phyloP scores from a whole-genome alignment of 2,113 vertebrate genomes.

The Pristiophorus japonicus region DNA sequence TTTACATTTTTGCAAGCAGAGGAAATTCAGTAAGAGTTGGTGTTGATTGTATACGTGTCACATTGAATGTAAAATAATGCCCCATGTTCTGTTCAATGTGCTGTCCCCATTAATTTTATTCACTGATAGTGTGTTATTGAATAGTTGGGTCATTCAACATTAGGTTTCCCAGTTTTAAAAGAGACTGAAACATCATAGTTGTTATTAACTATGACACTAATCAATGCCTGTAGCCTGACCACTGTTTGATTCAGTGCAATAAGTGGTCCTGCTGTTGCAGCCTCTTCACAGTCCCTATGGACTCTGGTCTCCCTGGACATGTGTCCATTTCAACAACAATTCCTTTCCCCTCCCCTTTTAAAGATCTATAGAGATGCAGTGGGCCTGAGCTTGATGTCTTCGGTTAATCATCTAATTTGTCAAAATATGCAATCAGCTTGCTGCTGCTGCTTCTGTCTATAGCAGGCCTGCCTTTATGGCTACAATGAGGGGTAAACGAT shows the following conservation, averaged over 20 bases:
- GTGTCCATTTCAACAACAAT: conserved; percentile 38
- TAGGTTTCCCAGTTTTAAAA: background rate
- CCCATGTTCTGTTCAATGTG: background rate
- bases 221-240: conserved; percentile 11
- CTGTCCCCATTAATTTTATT: background rate
- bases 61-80: background rate
- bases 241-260: conserved; percentile 41
- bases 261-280: conserved; percentile 38
- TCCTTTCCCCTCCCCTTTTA: conserved; percentile 39
- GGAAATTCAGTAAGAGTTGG: background rate
- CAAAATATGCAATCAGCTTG: conserved; percentile 47
- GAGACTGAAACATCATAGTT: background rate
- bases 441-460: conserved; percentile 46
- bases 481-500: conserved; percentile 45
- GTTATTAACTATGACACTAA: conserved; percentile 39
- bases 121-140: background rate
- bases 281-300: background rate
- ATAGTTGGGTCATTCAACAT: background rate
- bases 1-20: background rate
- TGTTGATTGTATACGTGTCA: background rate
- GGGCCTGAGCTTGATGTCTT: conserved; percentile 43
- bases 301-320: conserved; percentile 32
- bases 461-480: conserved; percentile 42
- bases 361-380: conserved; percentile 40
- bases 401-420: conserved; percentile 47